Base-by-base conservation (phyloP, 1,140 invertebrate genomes). In the Cyclina sinensis region DNA sequence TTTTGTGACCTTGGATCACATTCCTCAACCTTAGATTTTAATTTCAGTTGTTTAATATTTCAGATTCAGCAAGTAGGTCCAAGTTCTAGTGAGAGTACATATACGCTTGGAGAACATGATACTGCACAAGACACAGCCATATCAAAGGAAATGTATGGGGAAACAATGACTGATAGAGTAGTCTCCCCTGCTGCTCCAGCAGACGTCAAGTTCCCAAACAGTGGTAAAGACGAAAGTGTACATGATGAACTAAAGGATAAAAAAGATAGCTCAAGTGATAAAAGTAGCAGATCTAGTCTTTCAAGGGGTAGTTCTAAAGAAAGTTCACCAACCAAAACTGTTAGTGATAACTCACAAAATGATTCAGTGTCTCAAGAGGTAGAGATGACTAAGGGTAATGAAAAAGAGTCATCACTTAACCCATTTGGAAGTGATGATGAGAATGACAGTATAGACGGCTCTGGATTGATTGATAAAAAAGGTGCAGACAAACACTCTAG, bases 401-500 rank as follows among this genome's bases (percentile, higher is more conserved):
- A 11, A 14, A 78, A 78, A 78, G 48, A 51, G 32, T n/a, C 39
- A 46, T 78, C 74, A 51, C 16, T 14, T 30, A 98, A 99, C 96
- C 98, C 98, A 2, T 98, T 99, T 96, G 98, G 98, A 68, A 98
- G 98, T 70, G 98, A 98, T 94, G 98, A 98, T 43, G 98, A 99
- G 91, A 98, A 98, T 35, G n/a, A 18, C 30, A 21, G 27, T 86
- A 16, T 62, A 90, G n/a, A 46, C 35, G 18, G 87, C 78, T 68
- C 78, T 35, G 79, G 48, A 14, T 80, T 32, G 81, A n/a, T 18
- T 27, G 7, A 57, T 21, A 85, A 9, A 39, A 70, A 43, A 7
- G 57, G 39, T 24, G 21, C 84, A 2, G 74, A 70, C 12, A 14
- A 35, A 35, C 65, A 35, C 9, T 37, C 65, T 35, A 21, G n/a